Percentiles rank a stretch among this genome's conserved stretches.
Conservation (phyloP, 2,113 vertebrate genomes). For the Heterocephalus glaber region DNA sequence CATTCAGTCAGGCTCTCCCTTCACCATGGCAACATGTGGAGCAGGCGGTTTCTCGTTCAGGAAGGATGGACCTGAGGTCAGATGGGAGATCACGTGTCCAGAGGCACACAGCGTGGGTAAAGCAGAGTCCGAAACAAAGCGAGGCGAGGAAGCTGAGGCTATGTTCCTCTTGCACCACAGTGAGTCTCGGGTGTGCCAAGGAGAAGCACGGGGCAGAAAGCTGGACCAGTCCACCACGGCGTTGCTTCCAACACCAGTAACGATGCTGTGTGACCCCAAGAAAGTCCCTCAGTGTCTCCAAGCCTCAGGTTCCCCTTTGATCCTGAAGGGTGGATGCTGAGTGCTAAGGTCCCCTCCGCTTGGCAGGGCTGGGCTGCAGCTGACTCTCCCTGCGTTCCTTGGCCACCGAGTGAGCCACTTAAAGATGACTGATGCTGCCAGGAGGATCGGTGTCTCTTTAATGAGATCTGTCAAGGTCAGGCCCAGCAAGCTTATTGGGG, state of each 20-base stretch:
- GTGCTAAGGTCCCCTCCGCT: neutral
- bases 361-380: neutral
- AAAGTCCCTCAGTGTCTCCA: neutral
- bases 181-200: neutral
- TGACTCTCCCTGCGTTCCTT: neutral
- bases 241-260: neutral
- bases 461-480: conserved; percentile 48
- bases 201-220: neutral
- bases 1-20: neutral
- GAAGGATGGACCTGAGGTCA: neutral
- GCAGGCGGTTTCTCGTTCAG: neutral
- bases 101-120: neutral
- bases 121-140: conserved; percentile 15
- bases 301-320: conserved; percentile 8
- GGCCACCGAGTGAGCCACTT: neutral
- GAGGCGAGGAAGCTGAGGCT: neutral
- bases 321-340: neutral
- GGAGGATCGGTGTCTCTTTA: conserved; percentile 30
- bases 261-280: neutral
- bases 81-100: neutral
- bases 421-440: conserved; percentile 55
- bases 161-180: neutral
- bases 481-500: conserved; percentile 53
- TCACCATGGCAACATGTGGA: neutral
- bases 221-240: neutral